Base-by-base conservation (phyloP, 2,888 invertebrate species). In the Taphrorychus bicolor region DNA sequence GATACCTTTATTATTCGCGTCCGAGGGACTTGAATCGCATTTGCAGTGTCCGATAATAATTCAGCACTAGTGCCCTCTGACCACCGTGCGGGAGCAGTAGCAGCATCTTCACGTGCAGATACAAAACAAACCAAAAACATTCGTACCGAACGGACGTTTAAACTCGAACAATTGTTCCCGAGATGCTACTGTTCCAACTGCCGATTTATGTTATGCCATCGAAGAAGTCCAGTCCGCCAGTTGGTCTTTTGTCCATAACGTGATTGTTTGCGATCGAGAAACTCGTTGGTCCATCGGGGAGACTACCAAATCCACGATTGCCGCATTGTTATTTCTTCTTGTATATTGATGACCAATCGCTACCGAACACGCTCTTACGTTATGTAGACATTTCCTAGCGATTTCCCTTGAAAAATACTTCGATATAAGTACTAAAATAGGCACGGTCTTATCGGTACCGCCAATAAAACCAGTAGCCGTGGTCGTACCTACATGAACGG, bases 151-250 rank as follows among this genome's bases (percentile, higher is more conserved):
- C 79, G 78, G 80, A 80, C 80, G 78, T 78, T 79, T 81, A 79
- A n/a, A 78, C 80, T 79, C 79, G 80, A 80, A 81, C 81, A 81
- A 81, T 81, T 81, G 81, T 81, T 81, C 79, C 79, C 78, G 75
- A 74, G 81, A 80, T 80, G 81, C 81, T 81, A 81, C 81, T 78
- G 81, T 81, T 81, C 79, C 59, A 75, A 75, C 74, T 72, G 76
- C 77, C 77, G 78, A 81, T 81, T 81, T 81, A 81, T 81, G 79
- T 78, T 77, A 78, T 75, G 75, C 78, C 74, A 77, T 78, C 76
- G 78, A 76, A 74, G 76, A 72, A 70, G 65, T 63, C 58, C 75
- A 77, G 69, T 70, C 65, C 77, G 59, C 75, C 79, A 72, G 65
- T 70, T 69, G 69, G 63, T 62, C n/a, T n/a, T n/a, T 76, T 71